Evolutionary conservation across 2,888 invertebrate genomes (phyloP).

Genomic region (Amblyteles armatorius): DNA sequence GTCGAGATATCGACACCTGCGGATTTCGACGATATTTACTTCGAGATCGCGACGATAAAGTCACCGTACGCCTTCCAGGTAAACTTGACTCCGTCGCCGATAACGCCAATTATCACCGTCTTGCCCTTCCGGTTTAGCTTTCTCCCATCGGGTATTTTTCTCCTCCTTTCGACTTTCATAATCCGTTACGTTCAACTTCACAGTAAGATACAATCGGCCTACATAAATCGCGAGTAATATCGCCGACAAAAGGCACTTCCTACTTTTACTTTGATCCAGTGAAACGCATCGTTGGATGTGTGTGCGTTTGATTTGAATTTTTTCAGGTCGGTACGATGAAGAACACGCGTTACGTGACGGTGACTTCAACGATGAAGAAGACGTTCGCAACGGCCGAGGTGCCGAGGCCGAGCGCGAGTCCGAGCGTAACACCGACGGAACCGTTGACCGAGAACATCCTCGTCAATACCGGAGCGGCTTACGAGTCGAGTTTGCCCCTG

Average conservation of each 20-base stretch:
- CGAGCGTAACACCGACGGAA: constrained; percentile 87
- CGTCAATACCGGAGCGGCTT: constrained; percentile 90
- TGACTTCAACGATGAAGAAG: constrained; percentile 94
- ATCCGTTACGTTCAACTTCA: not conserved
- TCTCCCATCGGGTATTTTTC: constrained; percentile 17
- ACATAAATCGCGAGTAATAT: constrained; percentile 25
- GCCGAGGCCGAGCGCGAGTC: constrained; percentile 85
- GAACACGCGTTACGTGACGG: constrained; percentile 94
- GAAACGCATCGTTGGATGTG: not conserved
- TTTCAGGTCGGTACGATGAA: constrained; percentile 93
- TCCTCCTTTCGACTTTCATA: constrained; percentile 22
- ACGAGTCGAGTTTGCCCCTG: constrained; percentile 89
- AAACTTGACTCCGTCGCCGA: constrained; percentile 72
- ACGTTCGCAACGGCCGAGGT: constrained; percentile 88
- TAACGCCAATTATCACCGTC: not conserved
- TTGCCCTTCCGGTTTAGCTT: constrained; percentile 16
- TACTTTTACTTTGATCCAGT: constrained; percentile 48
- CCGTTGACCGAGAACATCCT: constrained; percentile 95
- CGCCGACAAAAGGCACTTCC: constrained; percentile 39
- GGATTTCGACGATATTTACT: constrained; percentile 94
- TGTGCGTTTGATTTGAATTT: not conserved
- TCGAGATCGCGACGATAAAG: constrained; percentile 95
- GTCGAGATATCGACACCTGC: constrained; percentile 95
- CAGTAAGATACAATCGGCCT: constrained; percentile 5
- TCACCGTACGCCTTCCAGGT: constrained; percentile 96